Evolutionary conservation across 2,888 invertebrate species (phyloP).

Genomic region (Melanophora roralis): DNA sequence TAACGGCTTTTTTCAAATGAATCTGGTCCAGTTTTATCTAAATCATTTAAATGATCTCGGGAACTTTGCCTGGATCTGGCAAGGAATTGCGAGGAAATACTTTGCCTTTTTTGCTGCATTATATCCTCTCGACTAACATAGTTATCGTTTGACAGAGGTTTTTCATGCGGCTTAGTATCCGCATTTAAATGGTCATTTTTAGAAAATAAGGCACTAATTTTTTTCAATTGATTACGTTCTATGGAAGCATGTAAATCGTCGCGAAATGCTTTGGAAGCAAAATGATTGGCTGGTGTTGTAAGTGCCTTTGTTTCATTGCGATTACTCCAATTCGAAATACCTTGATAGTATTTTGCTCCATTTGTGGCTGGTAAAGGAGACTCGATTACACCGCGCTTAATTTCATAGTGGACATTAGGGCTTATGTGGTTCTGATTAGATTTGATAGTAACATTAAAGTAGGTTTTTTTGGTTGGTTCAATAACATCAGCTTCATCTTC

Average conservation of each 20-base stretch:
- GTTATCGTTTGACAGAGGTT: slow-evolving; percentile 65
- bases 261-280: slow-evolving; percentile 76
- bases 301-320: slow-evolving; percentile 77
- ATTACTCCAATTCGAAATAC: slow-evolving; percentile 89
- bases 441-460: slow-evolving; percentile 88
- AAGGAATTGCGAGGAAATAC: slow-evolving; percentile 72
- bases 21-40: slow-evolving; percentile 66
- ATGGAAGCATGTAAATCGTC: slow-evolving; percentile 76
- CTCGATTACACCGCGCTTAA: slow-evolving; percentile 77
- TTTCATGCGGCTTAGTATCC: slow-evolving; percentile 44
- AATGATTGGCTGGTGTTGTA: slow-evolving; percentile 70
- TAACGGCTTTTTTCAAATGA: slow-evolving; percentile 68
- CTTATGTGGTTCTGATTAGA: slow-evolving; percentile 75
- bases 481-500: slow-evolving; percentile 77
- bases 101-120: slow-evolving; percentile 75
- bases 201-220: slow-evolving; percentile 65
- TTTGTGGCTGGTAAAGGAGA: slow-evolving; percentile 51
- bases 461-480: slow-evolving; percentile 83
- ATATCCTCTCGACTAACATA: slow-evolving; percentile 76
- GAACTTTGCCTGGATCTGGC: slow-evolving; percentile 73
- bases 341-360: slow-evolving; percentile 81
- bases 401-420: slow-evolving; percentile 68
- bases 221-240: slow-evolving; percentile 73
- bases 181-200: slow-evolving; percentile 54
- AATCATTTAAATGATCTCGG: slow-evolving; percentile 73